Conservation (phyloP, 2,113 vertebrate species). For the Nestor notabilis region DNA sequence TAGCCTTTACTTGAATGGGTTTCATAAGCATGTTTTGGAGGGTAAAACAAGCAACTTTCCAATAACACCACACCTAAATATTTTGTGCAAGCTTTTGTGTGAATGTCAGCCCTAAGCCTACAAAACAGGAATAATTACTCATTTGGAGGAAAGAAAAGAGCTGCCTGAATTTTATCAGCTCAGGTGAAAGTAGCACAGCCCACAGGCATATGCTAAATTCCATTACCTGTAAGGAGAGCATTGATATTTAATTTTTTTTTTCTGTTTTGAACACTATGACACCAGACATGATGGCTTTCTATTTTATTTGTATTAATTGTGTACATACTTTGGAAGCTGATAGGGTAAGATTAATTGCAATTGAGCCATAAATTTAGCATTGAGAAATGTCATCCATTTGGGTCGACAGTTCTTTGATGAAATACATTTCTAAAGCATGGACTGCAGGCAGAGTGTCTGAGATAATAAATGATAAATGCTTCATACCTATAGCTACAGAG, state of each 20-base stretch:
- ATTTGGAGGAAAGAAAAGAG: background rate
- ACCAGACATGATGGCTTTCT: constrained; percentile 36
- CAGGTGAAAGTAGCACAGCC: constrained; percentile 24
- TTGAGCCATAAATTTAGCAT: constrained; percentile 70
- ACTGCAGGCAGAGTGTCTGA: constrained; percentile 12
- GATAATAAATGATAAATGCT: constrained; percentile 67
- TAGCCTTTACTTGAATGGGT: background rate
- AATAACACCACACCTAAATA: background rate
- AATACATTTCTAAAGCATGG: constrained; percentile 61
- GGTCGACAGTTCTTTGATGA: constrained; percentile 57
- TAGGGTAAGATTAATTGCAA: constrained; percentile 70
- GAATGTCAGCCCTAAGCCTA: background rate
- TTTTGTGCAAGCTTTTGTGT: constrained; percentile 1
- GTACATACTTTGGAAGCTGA: constrained; percentile 56
- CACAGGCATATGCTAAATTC: constrained; percentile 30
- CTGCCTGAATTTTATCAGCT: background rate
- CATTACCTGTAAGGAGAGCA: constrained; percentile 22
- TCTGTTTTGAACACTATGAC: constrained; percentile 5
- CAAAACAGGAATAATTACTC: constrained; percentile 24
- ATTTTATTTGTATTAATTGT: constrained; percentile 76
- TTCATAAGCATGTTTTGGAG: background rate
- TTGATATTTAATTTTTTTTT: constrained; percentile 14
- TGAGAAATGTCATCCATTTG: constrained; percentile 69
- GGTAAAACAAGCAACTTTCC: background rate
- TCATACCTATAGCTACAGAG: constrained; percentile 22